Percentiles rank a stretch among this genome's conserved stretches.
These are phyloP conservation scores for Pristionchus exspectatus DNA, from an alignment of 2,888 invertebrate species.

Conservation along the genomic window DNA sequence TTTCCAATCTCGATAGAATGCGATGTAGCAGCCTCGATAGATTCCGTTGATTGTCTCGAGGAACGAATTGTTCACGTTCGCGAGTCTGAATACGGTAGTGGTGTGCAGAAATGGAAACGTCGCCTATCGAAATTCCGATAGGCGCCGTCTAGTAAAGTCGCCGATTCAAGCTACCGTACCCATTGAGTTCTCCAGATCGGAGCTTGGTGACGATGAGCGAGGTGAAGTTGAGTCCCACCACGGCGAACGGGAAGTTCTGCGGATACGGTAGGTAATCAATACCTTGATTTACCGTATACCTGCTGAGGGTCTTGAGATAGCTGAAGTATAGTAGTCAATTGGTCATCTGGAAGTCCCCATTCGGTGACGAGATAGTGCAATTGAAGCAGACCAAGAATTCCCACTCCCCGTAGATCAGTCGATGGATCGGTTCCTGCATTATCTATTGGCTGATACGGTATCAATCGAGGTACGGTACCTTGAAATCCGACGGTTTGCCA, in stretches of 20 bases:
- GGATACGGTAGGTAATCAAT: not conserved
- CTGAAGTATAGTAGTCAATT: not conserved
- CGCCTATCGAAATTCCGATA: not conserved
- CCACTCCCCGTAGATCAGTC: conserved; percentile 82
- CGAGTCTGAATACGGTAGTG: conserved; percentile 57
- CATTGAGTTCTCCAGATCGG: conserved; percentile 81
- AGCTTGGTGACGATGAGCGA: conserved; percentile 81
- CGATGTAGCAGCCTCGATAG: conserved; percentile 62
- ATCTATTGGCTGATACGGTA: not conserved
- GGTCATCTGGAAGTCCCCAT: conserved; percentile 10
- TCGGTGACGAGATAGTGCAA: conserved; percentile 80
- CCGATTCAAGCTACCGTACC: conserved; percentile 71
- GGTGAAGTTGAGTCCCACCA: conserved; percentile 82
- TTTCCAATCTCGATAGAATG: conserved; percentile 62
- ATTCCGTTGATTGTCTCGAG: conserved; percentile 62
- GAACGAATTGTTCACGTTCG: conserved; percentile 61
- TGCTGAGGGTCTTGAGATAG: conserved; percentile 38
- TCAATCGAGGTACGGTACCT: conserved; percentile 72
- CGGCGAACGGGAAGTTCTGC: conserved; percentile 82
- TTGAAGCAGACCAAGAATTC: conserved; percentile 81
- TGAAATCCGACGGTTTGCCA: conserved; percentile 83
- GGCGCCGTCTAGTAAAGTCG: not conserved
- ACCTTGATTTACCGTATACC: not conserved
- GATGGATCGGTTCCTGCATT: conserved; percentile 81
- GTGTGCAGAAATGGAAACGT: not conserved